phyloP scores from a whole-genome alignment of 1,140 invertebrate species.

The Drosophila bipectinata region DNA sequence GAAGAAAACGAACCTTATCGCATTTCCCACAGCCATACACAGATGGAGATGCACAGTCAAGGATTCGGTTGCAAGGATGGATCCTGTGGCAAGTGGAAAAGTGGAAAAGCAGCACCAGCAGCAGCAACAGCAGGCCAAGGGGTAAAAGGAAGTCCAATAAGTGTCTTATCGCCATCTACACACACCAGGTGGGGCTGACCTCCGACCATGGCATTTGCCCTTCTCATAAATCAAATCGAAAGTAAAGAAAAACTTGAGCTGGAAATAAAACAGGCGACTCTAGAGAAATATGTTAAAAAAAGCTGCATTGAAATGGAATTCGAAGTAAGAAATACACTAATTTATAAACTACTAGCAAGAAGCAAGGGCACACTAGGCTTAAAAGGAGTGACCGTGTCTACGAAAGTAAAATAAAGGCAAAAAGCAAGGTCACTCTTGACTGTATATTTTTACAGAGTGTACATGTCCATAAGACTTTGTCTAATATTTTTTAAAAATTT shows the following conservation, averaged over 20 bases:
- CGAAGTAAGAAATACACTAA: background rate
- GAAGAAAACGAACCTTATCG: conserved; percentile 29
- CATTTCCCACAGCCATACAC: conserved; percentile 25
- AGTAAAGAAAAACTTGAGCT: conserved; percentile 25
- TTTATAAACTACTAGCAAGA: background rate
- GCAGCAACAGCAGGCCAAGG: background rate
- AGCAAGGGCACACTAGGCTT: background rate
- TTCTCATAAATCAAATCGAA: conserved; percentile 45
- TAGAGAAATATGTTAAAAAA: background rate
- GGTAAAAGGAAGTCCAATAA: conserved; percentile 27
- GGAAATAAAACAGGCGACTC: conserved; percentile 10
- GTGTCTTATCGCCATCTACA: conserved; percentile 63
- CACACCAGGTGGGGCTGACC: conserved; percentile 33
- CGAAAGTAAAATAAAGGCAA: background rate
- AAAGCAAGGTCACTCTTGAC: too few relatives aligned
- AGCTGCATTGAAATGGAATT: background rate
- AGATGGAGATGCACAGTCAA: conserved; percentile 21
- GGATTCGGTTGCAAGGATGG: conserved; percentile 16
- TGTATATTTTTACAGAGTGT: too few relatives aligned
- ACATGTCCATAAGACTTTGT: too few relatives aligned
- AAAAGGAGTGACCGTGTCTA: background rate
- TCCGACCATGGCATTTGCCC: conserved; percentile 21
- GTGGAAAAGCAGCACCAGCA: background rate
- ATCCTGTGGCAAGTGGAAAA: conserved; percentile 1
- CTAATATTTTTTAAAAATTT: too few relatives aligned